Conservation (phyloP, 1,140 invertebrate species). For the Cotesia chilonis region DNA sequence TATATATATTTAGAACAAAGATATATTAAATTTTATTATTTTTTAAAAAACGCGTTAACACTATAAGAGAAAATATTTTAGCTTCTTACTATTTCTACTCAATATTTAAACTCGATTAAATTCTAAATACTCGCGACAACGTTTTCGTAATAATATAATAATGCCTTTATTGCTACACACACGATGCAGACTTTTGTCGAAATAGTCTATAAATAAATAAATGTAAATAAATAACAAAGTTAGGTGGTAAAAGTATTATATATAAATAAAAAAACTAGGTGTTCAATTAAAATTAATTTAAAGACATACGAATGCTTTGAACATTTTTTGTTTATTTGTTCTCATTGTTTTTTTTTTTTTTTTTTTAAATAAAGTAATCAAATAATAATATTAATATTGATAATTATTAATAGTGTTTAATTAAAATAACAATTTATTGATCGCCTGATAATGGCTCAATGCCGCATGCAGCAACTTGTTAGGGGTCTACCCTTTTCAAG, state of each 20-base stretch:
- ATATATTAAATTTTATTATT: not conserved
- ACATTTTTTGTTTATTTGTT: constrained; percentile 29
- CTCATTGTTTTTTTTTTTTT: constrained; percentile 29
- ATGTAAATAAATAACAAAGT: not conserved
- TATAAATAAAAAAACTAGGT: not conserved
- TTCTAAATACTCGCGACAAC: not conserved
- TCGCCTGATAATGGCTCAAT: constrained; percentile 38
- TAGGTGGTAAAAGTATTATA: not conserved
- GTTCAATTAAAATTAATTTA: constrained; percentile 1
- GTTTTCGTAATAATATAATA: constrained; percentile 21
- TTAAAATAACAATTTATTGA: constrained; percentile 38
- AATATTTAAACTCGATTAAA: constrained; percentile 16
- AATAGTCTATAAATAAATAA: constrained; percentile 19
- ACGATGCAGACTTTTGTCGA: constrained; percentile 23
- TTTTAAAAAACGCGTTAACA: not conserved
- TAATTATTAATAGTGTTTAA: constrained; percentile 34
- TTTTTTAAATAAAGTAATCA: constrained; percentile 27
- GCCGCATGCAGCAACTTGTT: constrained; percentile 36
- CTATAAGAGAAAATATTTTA: not conserved
- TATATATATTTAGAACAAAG: not conserved
- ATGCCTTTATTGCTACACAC: constrained; percentile 27
- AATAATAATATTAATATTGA: constrained; percentile 36
- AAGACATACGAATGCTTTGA: not conserved
- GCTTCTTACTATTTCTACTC: not conserved
- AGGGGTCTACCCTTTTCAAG: constrained; percentile 35